These are phyloP conservation scores for Apostichopus japonicus DNA, from an alignment of 35 echinoderm and acorn worm species.

Conservation along the genomic window DNA sequence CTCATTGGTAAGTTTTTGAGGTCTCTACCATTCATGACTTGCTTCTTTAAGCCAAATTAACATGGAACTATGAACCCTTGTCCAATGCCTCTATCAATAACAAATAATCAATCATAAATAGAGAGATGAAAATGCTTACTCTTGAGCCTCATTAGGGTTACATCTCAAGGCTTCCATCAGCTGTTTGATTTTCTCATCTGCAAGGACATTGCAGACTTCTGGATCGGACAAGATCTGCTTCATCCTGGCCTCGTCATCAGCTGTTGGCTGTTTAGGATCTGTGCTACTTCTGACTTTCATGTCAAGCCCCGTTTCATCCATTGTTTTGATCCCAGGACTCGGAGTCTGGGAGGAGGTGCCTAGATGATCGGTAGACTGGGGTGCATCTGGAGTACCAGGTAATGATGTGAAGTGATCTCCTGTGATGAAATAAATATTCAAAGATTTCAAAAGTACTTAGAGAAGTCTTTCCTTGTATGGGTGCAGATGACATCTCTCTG, in stretches of 20 bases:
- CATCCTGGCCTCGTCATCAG: conserved; percentile 80
- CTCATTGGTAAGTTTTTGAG: too few species aligned
- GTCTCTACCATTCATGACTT: too few species aligned
- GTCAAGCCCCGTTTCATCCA: conserved; percentile 34
- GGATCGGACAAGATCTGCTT: conserved; percentile 79
- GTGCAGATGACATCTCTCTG: too few species aligned
- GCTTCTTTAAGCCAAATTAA: too few species aligned
- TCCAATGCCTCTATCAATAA: too few species aligned
- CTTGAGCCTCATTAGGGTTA: conserved; percentile 80
- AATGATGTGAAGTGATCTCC: conserved; percentile 50
- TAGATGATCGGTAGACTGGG: neutral
- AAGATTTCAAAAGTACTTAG: too few species aligned
- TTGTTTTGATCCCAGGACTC: conserved; percentile 23
- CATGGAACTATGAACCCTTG: too few species aligned
- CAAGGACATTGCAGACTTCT: conserved; percentile 64
- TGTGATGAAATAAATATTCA: conserved; percentile 12
- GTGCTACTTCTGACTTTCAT: conserved; percentile 82
- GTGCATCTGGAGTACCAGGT: neutral
- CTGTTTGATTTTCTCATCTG: conserved; percentile 66
- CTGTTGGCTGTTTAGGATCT: conserved; percentile 74
- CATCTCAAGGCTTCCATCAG: conserved; percentile 70
- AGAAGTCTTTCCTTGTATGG: too few species aligned
- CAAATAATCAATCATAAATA: too few species aligned
- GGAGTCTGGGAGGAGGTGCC: neutral
- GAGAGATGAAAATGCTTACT: conserved; percentile 50